Conservation (phyloP, 2,113 vertebrate species). For the Arothron firmamentum region DNA sequence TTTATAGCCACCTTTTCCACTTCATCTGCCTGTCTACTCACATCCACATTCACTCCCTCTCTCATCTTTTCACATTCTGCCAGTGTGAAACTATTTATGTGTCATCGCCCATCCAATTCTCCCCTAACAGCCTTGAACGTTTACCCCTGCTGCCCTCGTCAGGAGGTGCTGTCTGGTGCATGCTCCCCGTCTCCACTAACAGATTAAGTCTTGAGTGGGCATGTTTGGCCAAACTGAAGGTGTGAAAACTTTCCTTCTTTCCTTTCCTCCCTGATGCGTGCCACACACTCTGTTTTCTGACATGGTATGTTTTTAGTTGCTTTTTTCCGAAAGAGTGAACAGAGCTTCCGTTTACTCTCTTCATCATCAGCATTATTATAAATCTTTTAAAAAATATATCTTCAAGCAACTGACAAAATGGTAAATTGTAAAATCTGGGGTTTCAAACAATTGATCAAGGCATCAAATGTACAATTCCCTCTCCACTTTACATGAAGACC, state of each 20-base stretch:
- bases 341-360: too few species aligned
- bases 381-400: too few species aligned
- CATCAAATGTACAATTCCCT: too few species aligned
- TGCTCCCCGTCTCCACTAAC: conserved; percentile 23
- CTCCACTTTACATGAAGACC: too few species aligned
- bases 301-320: too few species aligned
- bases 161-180: conserved; percentile 24
- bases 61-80: conserved; percentile 31
- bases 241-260: conserved; percentile 42
- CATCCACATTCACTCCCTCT: conserved; percentile 25
- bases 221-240: conserved; percentile 27
- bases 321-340: too few species aligned
- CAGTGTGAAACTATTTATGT: conserved; percentile 36
- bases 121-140: conserved; percentile 33
- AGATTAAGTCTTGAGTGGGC: conserved; percentile 19
- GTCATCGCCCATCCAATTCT: conserved; percentile 39
- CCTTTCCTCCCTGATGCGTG: not conserved
- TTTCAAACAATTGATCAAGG: too few species aligned
- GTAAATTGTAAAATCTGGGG: too few species aligned
- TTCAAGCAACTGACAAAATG: too few species aligned
- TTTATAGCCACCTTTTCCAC: conserved; percentile 28
- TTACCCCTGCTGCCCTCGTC: conserved; percentile 18
- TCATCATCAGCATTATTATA: too few species aligned
- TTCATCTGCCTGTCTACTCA: conserved; percentile 36
- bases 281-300: too few species aligned